Evolutionary conservation across 1,140 invertebrate genomes (phyloP), one percentile per base, ranked within the genome.

Genomic region (Calliphora vicina): DNA sequence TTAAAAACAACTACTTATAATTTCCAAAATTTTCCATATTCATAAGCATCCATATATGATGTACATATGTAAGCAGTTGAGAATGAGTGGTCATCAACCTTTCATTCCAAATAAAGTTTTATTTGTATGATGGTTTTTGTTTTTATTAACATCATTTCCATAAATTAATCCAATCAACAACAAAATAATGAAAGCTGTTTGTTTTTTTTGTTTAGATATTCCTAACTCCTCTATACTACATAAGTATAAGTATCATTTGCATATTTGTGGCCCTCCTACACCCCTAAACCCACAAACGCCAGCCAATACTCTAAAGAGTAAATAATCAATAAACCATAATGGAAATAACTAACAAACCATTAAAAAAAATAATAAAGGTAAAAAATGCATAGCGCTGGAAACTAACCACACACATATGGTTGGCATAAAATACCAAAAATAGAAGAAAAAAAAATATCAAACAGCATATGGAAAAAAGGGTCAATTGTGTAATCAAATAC

Each of bases 271-370:
- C 15, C 29, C 29, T 35, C 15, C 15, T 25, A 12, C 2, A 43
- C 74, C 72, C 10, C n/a, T n/a, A n/a, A 12, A 13, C 72, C 26
- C 5, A 0, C 12, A 3, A 13, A 73, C 71, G n/a, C 15, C 29
- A 23, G 6, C 4, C 6, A 29, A 12, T 26, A 78, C 20, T 25
- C 26, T 23, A 15, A 43, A 42, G 27, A 17, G 73, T n/a, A 43
- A 78, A 43, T 43, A 78, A 43, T 78, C 74, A n/a, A 78, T 78
- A 78, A n/a, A 78, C 74, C 74, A 78, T 45, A 78, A 78, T 78
- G 10, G 42, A 78, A 43, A 78, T 78, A 78, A 78, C 74, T 78
- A 78, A 43, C 74, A 67, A 67, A 67, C 61, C 61, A 67, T 23
- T 67, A 23, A 67, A 67, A 67, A 67, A 67, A 67, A 67, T n/a